These are phyloP conservation scores for Nyctibius bracteatus DNA, from an alignment of 2,113 vertebrate genomes.

Conservation along the genomic window DNA sequence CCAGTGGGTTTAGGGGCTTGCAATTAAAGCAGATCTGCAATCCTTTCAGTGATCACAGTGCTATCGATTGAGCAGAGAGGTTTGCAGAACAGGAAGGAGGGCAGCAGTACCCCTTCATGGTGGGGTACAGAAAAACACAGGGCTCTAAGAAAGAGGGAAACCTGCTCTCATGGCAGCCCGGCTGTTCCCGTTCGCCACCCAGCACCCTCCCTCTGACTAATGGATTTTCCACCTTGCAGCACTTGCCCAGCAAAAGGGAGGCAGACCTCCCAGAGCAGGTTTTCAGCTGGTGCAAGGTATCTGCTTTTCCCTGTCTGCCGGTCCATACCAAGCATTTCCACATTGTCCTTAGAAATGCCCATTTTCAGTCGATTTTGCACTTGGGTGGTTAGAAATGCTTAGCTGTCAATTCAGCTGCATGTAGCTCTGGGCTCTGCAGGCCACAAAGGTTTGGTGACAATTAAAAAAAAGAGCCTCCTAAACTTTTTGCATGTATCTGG, in stretches of 20 bases:
- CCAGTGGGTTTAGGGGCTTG: background rate
- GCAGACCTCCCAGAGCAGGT: background rate
- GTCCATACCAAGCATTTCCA: background rate
- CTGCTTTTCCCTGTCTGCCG: background rate
- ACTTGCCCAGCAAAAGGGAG: background rate
- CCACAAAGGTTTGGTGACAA: background rate
- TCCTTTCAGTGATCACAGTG: background rate
- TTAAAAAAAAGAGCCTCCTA: background rate
- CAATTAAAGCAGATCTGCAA: background rate
- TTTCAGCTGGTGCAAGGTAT: background rate
- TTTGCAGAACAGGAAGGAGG: background rate
- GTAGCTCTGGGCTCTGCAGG: background rate
- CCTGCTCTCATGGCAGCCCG: fast-evolving
- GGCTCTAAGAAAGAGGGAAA: background rate
- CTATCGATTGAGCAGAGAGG: too few relatives aligned
- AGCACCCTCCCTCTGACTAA: background rate
- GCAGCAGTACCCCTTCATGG: background rate
- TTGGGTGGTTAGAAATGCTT: background rate
- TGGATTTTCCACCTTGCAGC: background rate
- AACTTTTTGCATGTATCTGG: background rate
- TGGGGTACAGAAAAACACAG: background rate
- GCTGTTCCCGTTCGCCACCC: fast-evolving
- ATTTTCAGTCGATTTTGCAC: background rate
- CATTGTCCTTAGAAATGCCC: background rate
- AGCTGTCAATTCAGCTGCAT: background rate